Conservation (phyloP, 2,888 invertebrate genomes). For the Tortrix viridana region DNA sequence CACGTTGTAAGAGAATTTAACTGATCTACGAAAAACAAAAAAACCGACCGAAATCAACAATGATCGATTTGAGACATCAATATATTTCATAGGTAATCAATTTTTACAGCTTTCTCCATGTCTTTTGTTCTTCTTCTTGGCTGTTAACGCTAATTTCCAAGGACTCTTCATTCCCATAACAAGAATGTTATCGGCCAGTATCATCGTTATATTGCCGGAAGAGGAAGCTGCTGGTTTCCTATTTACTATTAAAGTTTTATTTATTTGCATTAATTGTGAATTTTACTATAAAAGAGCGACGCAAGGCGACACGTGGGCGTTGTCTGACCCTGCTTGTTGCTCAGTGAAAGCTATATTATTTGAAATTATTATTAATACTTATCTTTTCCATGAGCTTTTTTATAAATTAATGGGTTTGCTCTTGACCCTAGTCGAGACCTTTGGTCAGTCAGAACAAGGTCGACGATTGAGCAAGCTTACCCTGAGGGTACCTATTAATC, state of each 20-base stretch:
- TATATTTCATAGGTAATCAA: background rate
- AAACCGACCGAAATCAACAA: background rate
- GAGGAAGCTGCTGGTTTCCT: constrained; percentile 42
- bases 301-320: constrained; percentile 57
- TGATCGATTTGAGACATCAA: background rate
- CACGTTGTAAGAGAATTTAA: no score
- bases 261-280: constrained; percentile 47
- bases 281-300: constrained; percentile 46
- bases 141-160: constrained; percentile 9
- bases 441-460: no score
- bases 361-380: background rate
- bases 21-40: background rate
- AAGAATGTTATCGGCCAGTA: constrained; percentile 28
- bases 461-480: no score
- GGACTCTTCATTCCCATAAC: constrained; percentile 11
- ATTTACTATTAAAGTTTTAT: constrained; percentile 48
- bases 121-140: background rate
- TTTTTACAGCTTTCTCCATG: background rate
- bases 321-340: constrained; percentile 20
- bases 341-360: constrained; percentile 13
- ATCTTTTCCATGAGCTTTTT: no score
- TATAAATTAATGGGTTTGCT: no score
- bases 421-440: no score
- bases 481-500: no score
- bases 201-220: constrained; percentile 44